Evolutionary conservation across 1,140 invertebrate species (phyloP), one percentile per base, ranked within the genome.

Genomic region (Conopomorpha cramerella): DNA sequence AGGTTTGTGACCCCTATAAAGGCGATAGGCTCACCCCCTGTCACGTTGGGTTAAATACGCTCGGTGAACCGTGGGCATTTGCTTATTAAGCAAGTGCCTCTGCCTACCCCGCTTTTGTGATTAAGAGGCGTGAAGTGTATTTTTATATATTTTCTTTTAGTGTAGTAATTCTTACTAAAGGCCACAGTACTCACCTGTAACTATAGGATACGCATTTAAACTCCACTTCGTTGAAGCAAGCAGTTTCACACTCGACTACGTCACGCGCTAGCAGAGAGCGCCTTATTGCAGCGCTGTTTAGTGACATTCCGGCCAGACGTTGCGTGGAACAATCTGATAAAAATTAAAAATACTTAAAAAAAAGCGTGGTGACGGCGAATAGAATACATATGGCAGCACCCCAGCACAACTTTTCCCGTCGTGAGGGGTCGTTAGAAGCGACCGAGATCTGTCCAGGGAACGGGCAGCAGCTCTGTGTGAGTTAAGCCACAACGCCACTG

Each of bases 181-280:
- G 32, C 8, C 12, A 28, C 36, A 28, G 10, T 14, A 28, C 36
- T 62, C 73, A 89, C 82, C 87, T 83, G 51, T 84, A 92, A 43
- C 87, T 88, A 49, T 89, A 91, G 0, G 87, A 87, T 30, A 84
- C 81, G 49, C 90, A 92, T 39, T 71, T 66, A 45, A 90, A 90
- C 25, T 82, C 81, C 16, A 77, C 80, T 58, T 90, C 87, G n/a
- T 79, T 79, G 17, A 83, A 83, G 53, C 90, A 92, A 11, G 87
- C 71, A 0, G 81, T 67, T 51, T 91, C 89, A 61, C 89, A 92
- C 16, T 89, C 86, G 11, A 87, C 84, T 8, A 91, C 77, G 16
- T 83, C 84, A 1, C 82, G 78, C 1, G 86, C 85, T 2, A 81
- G 60, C 15, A 82, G 79, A 1, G 86, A 84, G 30, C 86, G 81